A percentile compares a stretch with the other conserved stretches of the same genome.
Conservation (phyloP, 2,113 vertebrate genomes). For the Sylvia atricapilla region DNA sequence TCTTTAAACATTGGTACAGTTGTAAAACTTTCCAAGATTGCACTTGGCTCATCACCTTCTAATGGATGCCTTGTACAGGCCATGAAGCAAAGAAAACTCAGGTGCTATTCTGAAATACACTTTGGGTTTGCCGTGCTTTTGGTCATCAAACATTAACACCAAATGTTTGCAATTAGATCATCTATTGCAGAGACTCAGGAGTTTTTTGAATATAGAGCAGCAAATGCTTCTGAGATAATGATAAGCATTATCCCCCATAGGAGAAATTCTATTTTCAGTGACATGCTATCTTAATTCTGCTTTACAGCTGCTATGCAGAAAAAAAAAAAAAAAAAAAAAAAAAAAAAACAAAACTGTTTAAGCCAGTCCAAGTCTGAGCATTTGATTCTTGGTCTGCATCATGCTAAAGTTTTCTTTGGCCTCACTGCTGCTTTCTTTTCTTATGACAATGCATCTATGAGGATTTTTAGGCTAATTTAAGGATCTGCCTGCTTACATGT, state of each 20-base stretch:
- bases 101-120: background rate
- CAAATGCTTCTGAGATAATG: conserved; percentile 48
- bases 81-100: background rate
- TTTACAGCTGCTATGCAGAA: conserved; percentile 30
- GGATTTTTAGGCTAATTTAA: background rate
- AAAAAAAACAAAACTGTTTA: background rate
- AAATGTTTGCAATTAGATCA: conserved; percentile 53
- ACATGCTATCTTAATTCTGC: conserved; percentile 45
- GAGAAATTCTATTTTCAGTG: conserved; percentile 20
- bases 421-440: background rate
- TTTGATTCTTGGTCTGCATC: background rate
- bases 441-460: background rate
- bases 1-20: background rate
- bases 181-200: conserved; percentile 28
- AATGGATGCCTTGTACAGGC: background rate
- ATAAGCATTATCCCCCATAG: conserved; percentile 6
- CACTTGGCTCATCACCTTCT: background rate
- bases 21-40: background rate
- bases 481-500: background rate
- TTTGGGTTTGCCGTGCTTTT: background rate
- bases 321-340: background rate
- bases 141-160: conserved; percentile 25
- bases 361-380: background rate
- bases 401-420: background rate
- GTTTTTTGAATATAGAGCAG: conserved; percentile 8